Percentiles rank a stretch among this genome's conserved stretches.
These are phyloP conservation scores for Saccopteryx bilineata DNA, from an alignment of 2,113 vertebrate species.

Conservation along the genomic window DNA sequence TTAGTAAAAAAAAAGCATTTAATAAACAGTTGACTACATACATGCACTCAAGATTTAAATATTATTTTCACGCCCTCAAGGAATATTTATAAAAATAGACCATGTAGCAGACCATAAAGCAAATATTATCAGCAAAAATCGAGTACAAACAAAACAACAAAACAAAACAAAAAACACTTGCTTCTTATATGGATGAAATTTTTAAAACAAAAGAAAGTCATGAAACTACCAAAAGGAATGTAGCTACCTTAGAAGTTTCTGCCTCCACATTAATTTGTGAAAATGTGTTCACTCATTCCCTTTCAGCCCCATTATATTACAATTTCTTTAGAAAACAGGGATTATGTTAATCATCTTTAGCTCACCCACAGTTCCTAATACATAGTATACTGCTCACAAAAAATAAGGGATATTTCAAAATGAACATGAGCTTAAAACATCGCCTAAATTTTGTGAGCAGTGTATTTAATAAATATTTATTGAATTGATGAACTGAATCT, in stretches of 20 bases:
- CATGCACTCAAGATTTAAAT: not conserved
- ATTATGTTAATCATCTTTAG: constrained; percentile 15
- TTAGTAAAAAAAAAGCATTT: not conserved
- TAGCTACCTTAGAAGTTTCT: constrained; percentile 44
- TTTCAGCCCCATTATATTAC: not conserved
- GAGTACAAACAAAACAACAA: not conserved
- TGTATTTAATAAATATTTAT: constrained; percentile 26
- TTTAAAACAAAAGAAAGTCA: not conserved
- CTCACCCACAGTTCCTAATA: constrained; percentile 41
- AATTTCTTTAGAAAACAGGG: constrained; percentile 25
- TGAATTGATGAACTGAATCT: constrained; percentile 31
- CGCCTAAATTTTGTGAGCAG: no score
- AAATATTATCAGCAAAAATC: not conserved
- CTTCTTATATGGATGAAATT: not conserved
- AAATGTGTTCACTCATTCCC: not conserved
- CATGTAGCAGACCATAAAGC: not conserved
- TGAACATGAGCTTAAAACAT: no score
- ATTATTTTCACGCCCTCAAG: not conserved
- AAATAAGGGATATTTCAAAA: no score
- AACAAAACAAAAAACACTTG: no score
- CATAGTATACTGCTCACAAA: not conserved
- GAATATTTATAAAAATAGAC: not conserved
- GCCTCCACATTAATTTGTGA: not conserved
- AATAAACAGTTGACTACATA: not conserved
- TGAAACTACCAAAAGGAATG: not conserved